Base-by-base conservation (phyloP, 2,113 vertebrate genomes). In the Salminus brasiliensis region DNA sequence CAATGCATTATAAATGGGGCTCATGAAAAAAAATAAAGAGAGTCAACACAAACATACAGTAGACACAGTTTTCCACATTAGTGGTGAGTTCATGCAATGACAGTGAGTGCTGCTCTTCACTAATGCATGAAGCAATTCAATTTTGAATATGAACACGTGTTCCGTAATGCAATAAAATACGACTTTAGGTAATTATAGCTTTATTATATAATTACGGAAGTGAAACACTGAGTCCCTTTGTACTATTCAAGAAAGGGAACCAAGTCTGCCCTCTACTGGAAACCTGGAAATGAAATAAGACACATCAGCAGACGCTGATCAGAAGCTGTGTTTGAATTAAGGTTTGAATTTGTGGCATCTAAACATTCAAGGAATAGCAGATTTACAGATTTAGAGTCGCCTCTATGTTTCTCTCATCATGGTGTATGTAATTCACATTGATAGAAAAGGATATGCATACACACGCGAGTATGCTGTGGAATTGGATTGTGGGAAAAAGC, bases 251-350 rank as follows among this genome's bases (percentile, higher is more conserved):
- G 59, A 67, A 32, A 63, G 5, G 21, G 45, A 59, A 76, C 8
- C n/a, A 70, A 76, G 39, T 81, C 87, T 85, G 86, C 86, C 86
- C 83, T 83, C 87, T 47, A 43, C 73, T 81, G 85, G 83, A 21
- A 10, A 29, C 23, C 29, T n/a, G 55, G 45, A 45, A 30, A 21
- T 53, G 18, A 23, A 13, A 3, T 5, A 21, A 5, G 4, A 45
- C 43, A 49, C 15, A 47, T 43, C 1, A 1, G 1, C 1, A 18
- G 2, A 49, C 18, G 12, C 47, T 15, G 47, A 49, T 2, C 4
- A 21, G 21, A 5, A 21, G 16, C 47, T 21, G 4, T 21, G 4
- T n/a, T n/a, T n/a, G n/a, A n/a, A n/a, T n/a, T n/a, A n/a, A n/a
- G n/a, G n/a, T n/a, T n/a, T n/a, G n/a, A n/a, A n/a, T n/a, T n/a